Evolutionary conservation across 92 coral and sea anemone species (phyloP).

Genomic region (Metridium senile): DNA sequence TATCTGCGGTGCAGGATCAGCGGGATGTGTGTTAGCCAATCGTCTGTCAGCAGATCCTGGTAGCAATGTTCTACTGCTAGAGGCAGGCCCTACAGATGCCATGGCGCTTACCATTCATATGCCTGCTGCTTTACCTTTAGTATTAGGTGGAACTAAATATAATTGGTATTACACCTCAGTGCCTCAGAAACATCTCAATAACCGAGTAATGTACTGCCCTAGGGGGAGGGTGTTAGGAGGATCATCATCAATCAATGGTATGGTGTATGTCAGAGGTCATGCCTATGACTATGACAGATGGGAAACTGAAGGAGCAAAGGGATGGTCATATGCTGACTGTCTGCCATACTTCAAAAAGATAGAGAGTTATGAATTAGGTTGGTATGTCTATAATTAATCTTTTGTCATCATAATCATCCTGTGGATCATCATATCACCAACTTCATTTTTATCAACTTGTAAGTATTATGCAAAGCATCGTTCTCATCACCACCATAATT

Average conservation of each 20-base stretch:
- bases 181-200: constrained; percentile 69
- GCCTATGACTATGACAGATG: constrained; percentile 89
- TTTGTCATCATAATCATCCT: neutral
- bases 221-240: constrained; percentile 96
- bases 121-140: constrained; percentile 75
- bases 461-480: no score
- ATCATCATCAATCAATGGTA: constrained; percentile 83
- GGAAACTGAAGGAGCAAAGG: constrained; percentile 84
- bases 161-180: constrained; percentile 84
- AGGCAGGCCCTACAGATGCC: constrained; percentile 78
- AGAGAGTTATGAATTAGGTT: constrained; percentile 83
- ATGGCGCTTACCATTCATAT: constrained; percentile 71
- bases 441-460: no score
- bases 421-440: no score
- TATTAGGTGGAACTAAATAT: constrained; percentile 52
- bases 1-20: constrained; percentile 77
- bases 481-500: no score
- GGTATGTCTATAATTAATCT: neutral
- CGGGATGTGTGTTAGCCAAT: constrained; percentile 85
- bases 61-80: constrained; percentile 61
- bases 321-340: constrained; percentile 91
- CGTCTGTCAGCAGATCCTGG: constrained; percentile 67
- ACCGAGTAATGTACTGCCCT: constrained; percentile 72
- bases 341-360: constrained; percentile 86
- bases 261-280: constrained; percentile 94